Conservation (phyloP, 2,113 vertebrate genomes). For the Protomyctophum bolini region DNA sequence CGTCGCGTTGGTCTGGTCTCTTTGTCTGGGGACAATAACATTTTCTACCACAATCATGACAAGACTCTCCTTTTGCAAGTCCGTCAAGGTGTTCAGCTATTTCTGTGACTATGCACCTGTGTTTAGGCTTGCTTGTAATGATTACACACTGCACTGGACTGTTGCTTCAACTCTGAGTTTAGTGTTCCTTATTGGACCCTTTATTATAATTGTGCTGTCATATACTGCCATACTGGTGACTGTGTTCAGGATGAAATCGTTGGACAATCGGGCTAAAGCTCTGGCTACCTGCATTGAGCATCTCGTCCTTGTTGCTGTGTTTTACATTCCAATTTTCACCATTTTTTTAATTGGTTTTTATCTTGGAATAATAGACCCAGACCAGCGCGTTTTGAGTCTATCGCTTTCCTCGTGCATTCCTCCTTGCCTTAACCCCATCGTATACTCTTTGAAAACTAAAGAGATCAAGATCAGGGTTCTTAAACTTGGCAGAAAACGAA, state of each 20-base stretch:
- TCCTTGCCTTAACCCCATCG: constrained; percentile 71
- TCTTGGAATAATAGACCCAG: constrained; percentile 29
- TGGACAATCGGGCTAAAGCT: constrained; percentile 52
- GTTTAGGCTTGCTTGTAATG: constrained; percentile 70
- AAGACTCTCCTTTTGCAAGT: constrained; percentile 71
- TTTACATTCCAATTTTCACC: constrained; percentile 58
- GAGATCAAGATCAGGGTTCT: constrained; percentile 56
- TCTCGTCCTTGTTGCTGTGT: constrained; percentile 69
- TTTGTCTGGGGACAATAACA: fast-evolving
- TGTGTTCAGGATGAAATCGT: constrained; percentile 70
- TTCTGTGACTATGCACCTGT: constrained; percentile 76
- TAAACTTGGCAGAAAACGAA: constrained; percentile 33
- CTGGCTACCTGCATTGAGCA: constrained; percentile 72
- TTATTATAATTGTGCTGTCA: constrained; percentile 58
- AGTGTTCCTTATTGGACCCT: constrained; percentile 17
- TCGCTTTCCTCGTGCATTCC: constrained; percentile 70
- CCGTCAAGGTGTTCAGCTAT: constrained; percentile 68
- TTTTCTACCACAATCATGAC: constrained; percentile 45
- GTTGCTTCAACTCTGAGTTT: neutral
- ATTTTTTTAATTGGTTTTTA: constrained; percentile 60
- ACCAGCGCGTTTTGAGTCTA: constrained; percentile 63
- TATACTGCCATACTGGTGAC: constrained; percentile 65
- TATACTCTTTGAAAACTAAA: constrained; percentile 76
- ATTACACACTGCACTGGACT: constrained; percentile 61
- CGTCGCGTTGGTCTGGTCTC: constrained; percentile 46